Conservation (phyloP, 1,140 invertebrate species). For the Hyles euphorbiae region DNA sequence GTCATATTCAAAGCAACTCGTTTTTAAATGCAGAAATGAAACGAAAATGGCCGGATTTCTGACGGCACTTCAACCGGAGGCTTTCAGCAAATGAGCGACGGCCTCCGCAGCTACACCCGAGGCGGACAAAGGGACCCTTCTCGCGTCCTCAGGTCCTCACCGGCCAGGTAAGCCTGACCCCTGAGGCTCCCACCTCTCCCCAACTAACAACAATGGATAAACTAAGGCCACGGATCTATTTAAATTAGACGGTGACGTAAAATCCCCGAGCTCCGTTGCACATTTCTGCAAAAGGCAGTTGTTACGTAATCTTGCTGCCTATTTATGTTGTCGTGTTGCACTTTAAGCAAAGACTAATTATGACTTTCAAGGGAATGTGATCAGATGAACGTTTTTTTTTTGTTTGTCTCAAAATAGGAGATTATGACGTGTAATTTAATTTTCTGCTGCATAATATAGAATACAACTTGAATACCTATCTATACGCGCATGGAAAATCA, state of each 20-base stretch:
- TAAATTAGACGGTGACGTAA: constrained; percentile 17
- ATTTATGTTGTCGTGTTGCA: too few relatives aligned
- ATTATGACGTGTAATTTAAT: too few relatives aligned
- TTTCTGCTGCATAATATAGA: too few relatives aligned
- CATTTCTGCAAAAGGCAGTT: constrained; percentile 20
- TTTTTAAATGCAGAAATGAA: constrained; percentile 28
- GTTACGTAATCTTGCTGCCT: constrained; percentile 14
- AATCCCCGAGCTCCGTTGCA: constrained; percentile 25
- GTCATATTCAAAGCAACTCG: constrained; percentile 20
- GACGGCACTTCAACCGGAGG: constrained; percentile 41
- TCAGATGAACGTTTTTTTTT: too few relatives aligned
- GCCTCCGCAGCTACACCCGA: constrained; percentile 19
- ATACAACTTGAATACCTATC: too few relatives aligned
- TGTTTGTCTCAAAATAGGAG: too few relatives aligned
- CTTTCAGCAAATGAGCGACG: constrained; percentile 47
- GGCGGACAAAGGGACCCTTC: constrained; percentile 33
- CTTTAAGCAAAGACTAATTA: too few relatives aligned
- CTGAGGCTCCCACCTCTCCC: constrained; percentile 9
- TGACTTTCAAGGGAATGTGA: too few relatives aligned
- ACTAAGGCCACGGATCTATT: constrained; percentile 13
- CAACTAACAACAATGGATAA: constrained; percentile 17
- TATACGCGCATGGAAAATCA: too few relatives aligned
- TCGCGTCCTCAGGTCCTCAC: constrained; percentile 23
- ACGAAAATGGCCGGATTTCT: constrained; percentile 39
- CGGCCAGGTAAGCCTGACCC: constrained; percentile 17